Percentiles rank a stretch among this genome's conserved stretches.
These are phyloP conservation scores for Chionoecetes opilio DNA, from an alignment of 1,140 invertebrate genomes.

Conservation along the genomic window DNA sequence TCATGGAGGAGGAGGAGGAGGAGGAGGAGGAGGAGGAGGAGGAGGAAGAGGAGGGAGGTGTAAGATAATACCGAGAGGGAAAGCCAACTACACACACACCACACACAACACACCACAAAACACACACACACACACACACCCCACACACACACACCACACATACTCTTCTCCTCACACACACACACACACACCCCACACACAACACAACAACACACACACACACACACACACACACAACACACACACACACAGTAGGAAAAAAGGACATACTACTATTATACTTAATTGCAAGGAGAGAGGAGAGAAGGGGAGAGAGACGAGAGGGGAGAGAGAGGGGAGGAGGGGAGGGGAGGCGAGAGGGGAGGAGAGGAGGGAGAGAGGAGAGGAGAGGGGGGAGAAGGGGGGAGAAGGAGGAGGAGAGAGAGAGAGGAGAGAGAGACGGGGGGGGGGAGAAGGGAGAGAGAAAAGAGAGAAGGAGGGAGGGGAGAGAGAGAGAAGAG, in stretches of 20 bases:
- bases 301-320: constrained; percentile 12
- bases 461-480: not conserved
- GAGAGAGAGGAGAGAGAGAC: not conserved
- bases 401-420: not conserved
- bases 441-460: not conserved
- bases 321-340: not conserved
- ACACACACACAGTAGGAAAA: not conserved
- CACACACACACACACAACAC: not conserved
- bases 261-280: not conserved
- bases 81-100: constrained; percentile 23
- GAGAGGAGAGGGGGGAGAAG: not conserved
- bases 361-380: not conserved
- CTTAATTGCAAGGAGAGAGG: not conserved
- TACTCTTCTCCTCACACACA: no score
- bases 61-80: constrained; percentile 30
- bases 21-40: constrained; percentile 21
- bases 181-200: not conserved
- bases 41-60: constrained; percentile 4
- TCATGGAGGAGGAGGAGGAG: constrained; percentile 11
- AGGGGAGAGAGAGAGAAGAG: not conserved
- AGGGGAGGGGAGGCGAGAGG: not conserved
- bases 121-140: constrained; percentile 1
- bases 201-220: not conserved
- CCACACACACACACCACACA: constrained; percentile 15
- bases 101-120: constrained; percentile 4